phyloP scores from a whole-genome alignment of 2,113 vertebrate species.

The Argyrosomus japonicus region DNA sequence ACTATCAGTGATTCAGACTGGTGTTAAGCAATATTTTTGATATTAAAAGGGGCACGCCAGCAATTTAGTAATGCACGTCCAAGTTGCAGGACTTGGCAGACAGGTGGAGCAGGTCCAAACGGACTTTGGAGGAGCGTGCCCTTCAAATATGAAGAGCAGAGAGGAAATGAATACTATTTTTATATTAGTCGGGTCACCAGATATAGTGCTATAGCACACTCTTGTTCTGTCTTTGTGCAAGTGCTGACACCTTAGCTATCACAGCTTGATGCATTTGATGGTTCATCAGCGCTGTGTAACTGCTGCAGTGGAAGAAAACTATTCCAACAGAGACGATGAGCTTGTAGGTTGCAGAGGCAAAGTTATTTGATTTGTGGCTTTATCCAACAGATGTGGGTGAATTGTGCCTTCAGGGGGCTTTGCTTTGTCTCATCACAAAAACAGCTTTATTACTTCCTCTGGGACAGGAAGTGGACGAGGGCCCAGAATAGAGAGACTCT shows the following conservation, averaged over 20 bases:
- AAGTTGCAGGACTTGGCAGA: not conserved
- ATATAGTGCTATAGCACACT: not conserved
- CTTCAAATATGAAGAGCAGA: not conserved
- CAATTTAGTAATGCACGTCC: not conserved
- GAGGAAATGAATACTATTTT: not conserved
- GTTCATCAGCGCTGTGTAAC: accelerated
- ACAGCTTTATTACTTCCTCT: slow-evolving; percentile 58
- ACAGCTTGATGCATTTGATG: not conserved
- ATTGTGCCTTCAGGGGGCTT: not conserved
- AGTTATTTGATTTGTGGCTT: not conserved
- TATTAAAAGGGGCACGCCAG: no score
- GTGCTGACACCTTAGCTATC: not conserved
- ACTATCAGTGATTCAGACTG: not conserved
- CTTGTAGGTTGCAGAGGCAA: not conserved
- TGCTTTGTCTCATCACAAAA: slow-evolving; percentile 48
- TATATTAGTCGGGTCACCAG: not conserved
- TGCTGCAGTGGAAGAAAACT: not conserved
- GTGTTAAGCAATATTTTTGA: not conserved
- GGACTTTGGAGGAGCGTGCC: not conserved
- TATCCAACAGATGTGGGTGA: not conserved
- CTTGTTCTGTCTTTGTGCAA: not conserved
- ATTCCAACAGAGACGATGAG: not conserved
- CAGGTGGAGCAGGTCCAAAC: not conserved
- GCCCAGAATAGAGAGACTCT: slow-evolving; percentile 7
- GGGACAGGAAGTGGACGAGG: slow-evolving; percentile 55